Evolutionary conservation across 2,797 vertebrate genomes (phyloP), one percentile per base, ranked within the genome.

Genomic region (Helarctos malayanus): DNA sequence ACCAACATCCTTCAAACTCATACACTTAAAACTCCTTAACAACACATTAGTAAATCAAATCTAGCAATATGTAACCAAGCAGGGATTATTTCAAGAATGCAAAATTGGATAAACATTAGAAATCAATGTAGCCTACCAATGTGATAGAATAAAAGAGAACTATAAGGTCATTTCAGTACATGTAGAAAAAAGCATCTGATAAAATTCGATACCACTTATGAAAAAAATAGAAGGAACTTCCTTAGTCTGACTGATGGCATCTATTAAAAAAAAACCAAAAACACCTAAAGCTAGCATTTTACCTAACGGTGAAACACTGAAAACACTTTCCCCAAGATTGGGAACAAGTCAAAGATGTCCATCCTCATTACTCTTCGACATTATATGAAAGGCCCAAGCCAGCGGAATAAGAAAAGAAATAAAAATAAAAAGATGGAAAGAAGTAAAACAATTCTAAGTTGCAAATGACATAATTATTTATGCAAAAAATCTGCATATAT

Each of bases 121-220:
- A 94, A 91, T 49, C 45, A 92, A 75, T 12, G 12, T 9, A 94
- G 76, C 41, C 68, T 65, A 89, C 21, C 47, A 84, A 89, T 49
- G 32, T 19, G 65, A 61, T 16, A 61, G 45, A 52, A 88, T 45
- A 83, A 86, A n/a, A 91, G 45, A 59, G 5, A 71, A 69, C 27
- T 65, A 76, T 18, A 65, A 6, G 13, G 45, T 75, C 56, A 65
- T 27, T 35, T 79, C 41, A 54, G 21, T 54, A 83, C n/a, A 69
- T 11, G 2, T 2, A 56, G 41, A 49, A 82, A 63, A 96, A 79
- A 96, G 25, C 29, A 80, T 41, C 19, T 35, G 52, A 81, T 52
- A 87, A 96, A 80, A 83, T 32, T 61, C 41, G 73, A 61, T 80
- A 84, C 3, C 11, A 79, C 27, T 82, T 61, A 87, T 38, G 21